Evolutionary conservation across 2,888 invertebrate species (phyloP), one percentile per base, ranked within the genome.

Genomic region (Cheilosia pagana): DNA sequence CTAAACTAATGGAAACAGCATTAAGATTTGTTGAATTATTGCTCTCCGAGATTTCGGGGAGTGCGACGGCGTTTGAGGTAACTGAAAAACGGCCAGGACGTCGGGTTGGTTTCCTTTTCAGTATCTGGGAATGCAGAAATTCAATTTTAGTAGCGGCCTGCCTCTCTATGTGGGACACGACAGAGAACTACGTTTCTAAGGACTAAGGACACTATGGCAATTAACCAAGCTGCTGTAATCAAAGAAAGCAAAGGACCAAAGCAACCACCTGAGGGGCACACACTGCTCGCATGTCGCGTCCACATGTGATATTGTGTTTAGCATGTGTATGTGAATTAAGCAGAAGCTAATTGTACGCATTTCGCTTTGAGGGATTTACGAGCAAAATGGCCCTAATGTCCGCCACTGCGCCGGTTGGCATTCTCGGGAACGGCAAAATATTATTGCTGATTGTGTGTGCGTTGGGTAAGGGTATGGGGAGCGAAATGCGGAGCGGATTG

Each of bases 331-430:
- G 62, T 60, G 68, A 77, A 70, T 62, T 70, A 76, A 60, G 68
- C 76, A 77, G 62, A 77, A 60, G 76, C 76, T 77, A 77, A 77
- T 77, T 77, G 60, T 68, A 77, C 68, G 68, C 76, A 77, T 62
- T 77, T 60, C 39, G 68, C 76, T 70, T 68, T 60, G 62, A 77
- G 76, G 52, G 76, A 77, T 77, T 68, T 77, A 77, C 53, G 60
- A 23, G 53, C 50, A 59, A 75, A 75, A 50, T 65, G 25, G 41
- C 23, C 59, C 28, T 67, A 10, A 19, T 65, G 57, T 72, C 39
- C 45, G 12, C 45, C 25, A 14, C 5, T 21, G 48, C 31, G n/a
- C 19, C 21, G 8, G 35, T 16, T 48, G 25, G 39, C 14, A 39
- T 25, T 35, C 35, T 35, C 48, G 8, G 23, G n/a, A 16, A 52